Conservation (phyloP, 2,888 invertebrate genomes). For the Stegophylla sp. region DNA sequence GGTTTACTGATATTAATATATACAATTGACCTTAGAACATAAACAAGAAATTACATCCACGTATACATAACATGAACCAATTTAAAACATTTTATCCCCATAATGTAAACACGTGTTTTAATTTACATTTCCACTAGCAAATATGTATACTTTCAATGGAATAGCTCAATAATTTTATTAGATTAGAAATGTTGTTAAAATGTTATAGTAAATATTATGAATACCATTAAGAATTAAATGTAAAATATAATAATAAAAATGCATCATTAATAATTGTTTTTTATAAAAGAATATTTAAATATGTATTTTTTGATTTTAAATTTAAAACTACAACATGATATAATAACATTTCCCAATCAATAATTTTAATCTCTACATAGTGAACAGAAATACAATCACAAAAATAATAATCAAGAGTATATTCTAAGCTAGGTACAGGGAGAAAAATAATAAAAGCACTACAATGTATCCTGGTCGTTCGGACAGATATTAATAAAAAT, state of each 20-base stretch:
- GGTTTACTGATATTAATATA: too few relatives aligned
- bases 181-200: neutral
- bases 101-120: too few relatives aligned
- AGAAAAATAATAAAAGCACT: conserved; percentile 19
- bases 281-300: too few relatives aligned
- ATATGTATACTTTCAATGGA: neutral
- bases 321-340: conserved; percentile 5
- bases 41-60: too few relatives aligned
- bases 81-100: too few relatives aligned
- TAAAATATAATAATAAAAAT: too few relatives aligned
- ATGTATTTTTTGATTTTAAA: too few relatives aligned
- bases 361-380: neutral
- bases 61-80: too few relatives aligned
- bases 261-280: too few relatives aligned
- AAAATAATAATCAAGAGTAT: neutral
- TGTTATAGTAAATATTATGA: neutral
- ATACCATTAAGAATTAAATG: too few relatives aligned
- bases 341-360: neutral
- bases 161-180: neutral
- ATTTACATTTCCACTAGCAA: too few relatives aligned
- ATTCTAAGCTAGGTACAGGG: conserved; percentile 17
- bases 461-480: neutral
- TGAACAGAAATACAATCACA: neutral
- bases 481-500: conserved; percentile 63
- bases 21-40: too few relatives aligned